phyloP scores from a whole-genome alignment of 2,888 invertebrate species.

The Corbicula japonica region DNA sequence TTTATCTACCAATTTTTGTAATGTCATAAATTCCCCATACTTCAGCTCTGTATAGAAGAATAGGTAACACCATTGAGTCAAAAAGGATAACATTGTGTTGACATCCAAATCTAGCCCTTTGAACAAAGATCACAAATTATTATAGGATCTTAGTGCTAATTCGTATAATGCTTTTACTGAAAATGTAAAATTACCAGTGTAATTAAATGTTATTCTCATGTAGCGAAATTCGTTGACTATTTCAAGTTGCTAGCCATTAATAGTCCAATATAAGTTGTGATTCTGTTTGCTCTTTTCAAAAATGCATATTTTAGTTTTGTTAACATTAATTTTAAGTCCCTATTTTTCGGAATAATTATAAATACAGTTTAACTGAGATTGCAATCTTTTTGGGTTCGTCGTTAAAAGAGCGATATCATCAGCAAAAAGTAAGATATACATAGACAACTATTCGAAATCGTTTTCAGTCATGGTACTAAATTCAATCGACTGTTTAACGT shows the following conservation, averaged over 20 bases:
- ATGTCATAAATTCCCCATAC: no score
- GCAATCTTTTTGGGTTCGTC: conserved; percentile 21
- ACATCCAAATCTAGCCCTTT: no score
- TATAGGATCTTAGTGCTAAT: neutral
- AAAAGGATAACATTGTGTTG: no score
- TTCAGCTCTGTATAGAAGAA: no score
- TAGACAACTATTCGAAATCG: conserved; percentile 21
- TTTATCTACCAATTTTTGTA: no score
- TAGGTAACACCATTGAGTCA: no score
- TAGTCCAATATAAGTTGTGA: neutral
- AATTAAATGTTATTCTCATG: neutral
- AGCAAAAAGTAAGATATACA: conserved; percentile 24
- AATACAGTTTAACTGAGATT: conserved; percentile 17
- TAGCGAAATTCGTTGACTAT: neutral
- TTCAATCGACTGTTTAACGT: no score
- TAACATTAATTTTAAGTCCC: conserved; percentile 7
- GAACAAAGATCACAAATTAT: neutral
- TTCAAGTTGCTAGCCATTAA: neutral
- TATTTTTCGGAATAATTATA: conserved; percentile 11
- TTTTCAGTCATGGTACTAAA: conserved; percentile 18
- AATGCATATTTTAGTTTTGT: conserved; percentile 16
- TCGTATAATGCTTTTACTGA: neutral
- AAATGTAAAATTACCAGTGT: neutral
- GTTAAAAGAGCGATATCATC: conserved; percentile 34
- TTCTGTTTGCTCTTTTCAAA: conserved; percentile 1